Evolutionary conservation across 1,140 invertebrate species (phyloP).

Genomic region (Pteromalus puparum): DNA sequence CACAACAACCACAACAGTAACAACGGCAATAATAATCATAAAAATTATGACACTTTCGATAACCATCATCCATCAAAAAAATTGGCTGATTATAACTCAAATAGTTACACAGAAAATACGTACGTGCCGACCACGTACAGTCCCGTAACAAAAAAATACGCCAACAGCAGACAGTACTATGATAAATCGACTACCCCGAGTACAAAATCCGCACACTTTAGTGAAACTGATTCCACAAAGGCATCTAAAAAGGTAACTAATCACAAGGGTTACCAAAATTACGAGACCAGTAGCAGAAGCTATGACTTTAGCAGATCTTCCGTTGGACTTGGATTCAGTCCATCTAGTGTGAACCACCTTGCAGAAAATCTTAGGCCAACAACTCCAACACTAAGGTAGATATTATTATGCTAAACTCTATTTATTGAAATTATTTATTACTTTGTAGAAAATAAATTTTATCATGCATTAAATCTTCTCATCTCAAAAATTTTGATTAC

Average conservation of each 20-base stretch:
- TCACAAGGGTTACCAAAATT: constrained; percentile 66
- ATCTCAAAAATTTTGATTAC: too few relatives aligned
- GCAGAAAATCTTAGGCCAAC: constrained; percentile 70
- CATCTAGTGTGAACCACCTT: constrained; percentile 72
- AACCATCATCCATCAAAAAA: constrained; percentile 42
- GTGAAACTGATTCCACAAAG: constrained; percentile 68
- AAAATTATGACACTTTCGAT: constrained; percentile 62
- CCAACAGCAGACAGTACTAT: constrained; percentile 49
- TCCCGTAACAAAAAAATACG: constrained; percentile 67
- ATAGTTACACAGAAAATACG: constrained; percentile 73
- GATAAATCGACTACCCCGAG: constrained; percentile 59
- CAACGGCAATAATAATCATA: constrained; percentile 64
- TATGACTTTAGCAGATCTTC: constrained; percentile 68
- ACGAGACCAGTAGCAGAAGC: constrained; percentile 65
- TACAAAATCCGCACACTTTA: constrained; percentile 64
- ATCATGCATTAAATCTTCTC: too few relatives aligned
- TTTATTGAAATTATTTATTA: too few relatives aligned
- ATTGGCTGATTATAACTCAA: constrained; percentile 54
- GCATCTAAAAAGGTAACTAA: constrained; percentile 67
- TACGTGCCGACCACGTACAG: constrained; percentile 75
- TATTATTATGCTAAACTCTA: not conserved
- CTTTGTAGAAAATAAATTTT: too few relatives aligned
- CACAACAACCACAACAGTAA: constrained; percentile 63
- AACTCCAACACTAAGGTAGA: constrained; percentile 60
- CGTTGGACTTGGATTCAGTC: constrained; percentile 70